phyloP scores from a whole-genome alignment of 2,797 vertebrate species.

The Saxicola maurus region DNA sequence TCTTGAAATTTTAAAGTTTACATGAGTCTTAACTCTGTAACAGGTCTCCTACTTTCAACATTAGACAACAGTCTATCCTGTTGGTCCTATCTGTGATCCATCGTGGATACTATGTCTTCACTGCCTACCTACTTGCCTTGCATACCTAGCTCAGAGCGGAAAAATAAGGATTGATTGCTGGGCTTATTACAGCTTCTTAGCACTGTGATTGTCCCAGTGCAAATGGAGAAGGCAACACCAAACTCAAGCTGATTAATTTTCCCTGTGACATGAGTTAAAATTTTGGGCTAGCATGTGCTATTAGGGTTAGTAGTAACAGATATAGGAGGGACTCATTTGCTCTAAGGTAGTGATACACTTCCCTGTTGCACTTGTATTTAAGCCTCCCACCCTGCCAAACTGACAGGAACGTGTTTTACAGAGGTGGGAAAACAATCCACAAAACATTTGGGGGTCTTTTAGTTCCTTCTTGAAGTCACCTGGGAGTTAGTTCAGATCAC shows the following conservation, averaged over 20 bases:
- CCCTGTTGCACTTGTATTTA: not conserved
- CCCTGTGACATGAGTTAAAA: not conserved
- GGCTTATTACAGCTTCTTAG: rapidly evolving
- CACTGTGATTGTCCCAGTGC: not conserved
- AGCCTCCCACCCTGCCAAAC: not conserved
- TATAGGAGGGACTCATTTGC: not conserved
- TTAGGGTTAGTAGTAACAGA: not conserved
- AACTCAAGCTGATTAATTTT: not conserved
- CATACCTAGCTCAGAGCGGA: not conserved
- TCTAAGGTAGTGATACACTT: not conserved
- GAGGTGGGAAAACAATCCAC: not conserved
- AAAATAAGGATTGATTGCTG: not conserved
- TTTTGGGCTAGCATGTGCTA: not conserved
- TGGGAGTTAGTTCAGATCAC: not conserved
- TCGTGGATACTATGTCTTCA: not conserved
- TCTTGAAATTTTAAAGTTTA: not conserved
- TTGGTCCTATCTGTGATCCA: not conserved
- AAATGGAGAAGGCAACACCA: rapidly evolving
- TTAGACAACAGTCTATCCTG: not conserved
- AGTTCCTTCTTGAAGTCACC: not conserved
- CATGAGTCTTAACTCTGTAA: not conserved
- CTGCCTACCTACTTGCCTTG: not conserved
- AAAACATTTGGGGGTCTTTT: not conserved
- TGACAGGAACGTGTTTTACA: not conserved
- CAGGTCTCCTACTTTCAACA: not conserved